A percentile compares a stretch with the other conserved stretches of the same genome.
These are phyloP conservation scores for Pristis pectinata DNA, from an alignment of 2,797 vertebrate species.

Conservation along the genomic window DNA sequence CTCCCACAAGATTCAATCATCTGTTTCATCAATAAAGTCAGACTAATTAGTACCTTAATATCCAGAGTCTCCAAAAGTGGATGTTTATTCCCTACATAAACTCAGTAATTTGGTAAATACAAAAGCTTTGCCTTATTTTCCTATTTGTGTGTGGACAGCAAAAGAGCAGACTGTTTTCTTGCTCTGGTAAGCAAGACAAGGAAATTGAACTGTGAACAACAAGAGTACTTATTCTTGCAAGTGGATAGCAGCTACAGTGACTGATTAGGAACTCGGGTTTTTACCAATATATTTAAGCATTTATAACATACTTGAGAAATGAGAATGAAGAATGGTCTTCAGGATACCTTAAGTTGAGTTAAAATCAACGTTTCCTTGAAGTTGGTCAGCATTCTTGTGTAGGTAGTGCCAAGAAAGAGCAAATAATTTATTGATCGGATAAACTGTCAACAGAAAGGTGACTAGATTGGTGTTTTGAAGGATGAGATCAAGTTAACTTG, in stretches of 20 bases:
- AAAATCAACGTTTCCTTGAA: neutral
- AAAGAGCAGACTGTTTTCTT: neutral
- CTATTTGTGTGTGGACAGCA: neutral
- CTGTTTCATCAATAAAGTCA: neutral
- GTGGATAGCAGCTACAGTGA: neutral
- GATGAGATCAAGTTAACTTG: neutral
- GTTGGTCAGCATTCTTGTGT: neutral
- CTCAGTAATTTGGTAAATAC: neutral
- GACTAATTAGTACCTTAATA: neutral
- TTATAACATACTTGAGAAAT: neutral
- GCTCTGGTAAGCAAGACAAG: neutral
- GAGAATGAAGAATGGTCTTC: neutral
- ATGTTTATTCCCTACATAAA: neutral
- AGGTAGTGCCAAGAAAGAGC: neutral
- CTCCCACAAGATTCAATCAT: neutral
- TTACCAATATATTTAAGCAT: neutral
- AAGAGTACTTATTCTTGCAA: neutral
- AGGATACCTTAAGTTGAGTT: neutral
- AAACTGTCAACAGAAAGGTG: neutral
- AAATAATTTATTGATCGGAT: neutral
- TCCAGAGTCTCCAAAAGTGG: neutral
- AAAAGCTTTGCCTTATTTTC: neutral
- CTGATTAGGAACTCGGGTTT: neutral
- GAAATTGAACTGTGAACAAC: neutral
- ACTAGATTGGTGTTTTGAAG: neutral